phyloP scores from a whole-genome alignment of 2,888 invertebrate species.

The Byasa hedistus region DNA sequence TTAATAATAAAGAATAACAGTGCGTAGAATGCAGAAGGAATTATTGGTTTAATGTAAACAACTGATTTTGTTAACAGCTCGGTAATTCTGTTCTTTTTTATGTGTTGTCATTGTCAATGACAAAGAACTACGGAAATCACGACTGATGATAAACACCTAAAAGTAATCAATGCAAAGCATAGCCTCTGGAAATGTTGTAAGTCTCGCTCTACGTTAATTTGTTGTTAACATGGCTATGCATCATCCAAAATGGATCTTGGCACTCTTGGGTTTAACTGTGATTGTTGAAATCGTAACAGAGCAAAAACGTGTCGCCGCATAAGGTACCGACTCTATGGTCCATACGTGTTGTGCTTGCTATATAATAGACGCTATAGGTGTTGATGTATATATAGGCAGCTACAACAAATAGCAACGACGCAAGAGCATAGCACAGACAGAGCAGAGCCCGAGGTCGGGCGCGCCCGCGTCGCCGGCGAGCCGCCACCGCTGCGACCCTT shows the following conservation, averaged over 20 bases:
- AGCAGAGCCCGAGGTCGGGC: constrained; percentile 62
- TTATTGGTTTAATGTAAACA: constrained; percentile 11
- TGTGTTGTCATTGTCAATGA: constrained; percentile 1
- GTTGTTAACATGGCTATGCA: constrained; percentile 1
- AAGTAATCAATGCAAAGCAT: constrained; percentile 11
- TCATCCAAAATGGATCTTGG: constrained; percentile 23
- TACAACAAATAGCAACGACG: constrained; percentile 57
- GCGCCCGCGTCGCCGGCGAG: constrained; percentile 49
- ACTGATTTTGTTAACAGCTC: constrained; percentile 10
- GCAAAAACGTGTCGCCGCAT: constrained; percentile 12
- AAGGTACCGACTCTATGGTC: constrained; percentile 11
- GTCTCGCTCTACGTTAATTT: constrained; percentile 9
- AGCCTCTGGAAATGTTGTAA: neutral
- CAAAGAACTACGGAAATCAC: constrained; percentile 12
- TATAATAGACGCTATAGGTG: constrained; percentile 32
- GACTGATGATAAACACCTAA: constrained; percentile 10
- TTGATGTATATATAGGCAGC: constrained; percentile 33
- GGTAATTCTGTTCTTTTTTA: constrained; percentile 4
- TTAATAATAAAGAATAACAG: constrained; percentile 27
- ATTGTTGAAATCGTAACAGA: constrained; percentile 17
- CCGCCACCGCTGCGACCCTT: constrained; percentile 57
- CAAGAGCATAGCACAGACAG: constrained; percentile 72
- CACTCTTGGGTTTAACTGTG: constrained; percentile 16
- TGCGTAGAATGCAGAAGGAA: neutral
- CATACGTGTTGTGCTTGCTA: constrained; percentile 14